A percentile compares a stretch with the other conserved stretches of the same genome.
Evolutionary conservation across 2,797 vertebrate genomes (phyloP).

Genomic region (Buceros bicornis): DNA sequence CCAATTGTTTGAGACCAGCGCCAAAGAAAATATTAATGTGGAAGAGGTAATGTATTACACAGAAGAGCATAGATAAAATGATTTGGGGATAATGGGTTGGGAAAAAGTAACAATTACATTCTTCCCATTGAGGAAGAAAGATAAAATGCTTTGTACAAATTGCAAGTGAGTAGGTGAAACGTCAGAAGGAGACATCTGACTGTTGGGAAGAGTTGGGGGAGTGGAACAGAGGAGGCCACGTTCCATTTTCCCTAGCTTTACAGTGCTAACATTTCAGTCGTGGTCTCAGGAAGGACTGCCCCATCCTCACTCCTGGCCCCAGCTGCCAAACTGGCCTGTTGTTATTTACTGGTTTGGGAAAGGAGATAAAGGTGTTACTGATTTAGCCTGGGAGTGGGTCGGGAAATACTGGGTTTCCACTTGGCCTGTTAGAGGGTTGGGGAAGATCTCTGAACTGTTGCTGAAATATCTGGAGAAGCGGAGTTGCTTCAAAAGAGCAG

Average conservation of each 20-base stretch:
- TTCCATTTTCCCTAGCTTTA: not conserved
- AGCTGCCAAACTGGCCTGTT: not conserved
- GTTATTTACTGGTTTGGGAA: not conserved
- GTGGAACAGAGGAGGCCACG: rapidly evolving
- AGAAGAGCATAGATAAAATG: not conserved
- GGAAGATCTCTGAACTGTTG: not conserved
- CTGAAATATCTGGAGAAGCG: not conserved
- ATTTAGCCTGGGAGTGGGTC: not conserved
- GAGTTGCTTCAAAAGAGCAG: not conserved
- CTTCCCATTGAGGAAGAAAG: not conserved
- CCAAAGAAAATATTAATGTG: slow-evolving; percentile 98
- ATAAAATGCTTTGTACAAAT: not conserved
- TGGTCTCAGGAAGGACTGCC: not conserved
- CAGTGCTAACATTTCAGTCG: rapidly evolving
- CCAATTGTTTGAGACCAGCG: slow-evolving; percentile 97
- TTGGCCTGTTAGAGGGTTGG: rapidly evolving
- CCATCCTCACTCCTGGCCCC: not conserved
- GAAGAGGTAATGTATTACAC: slow-evolving; percentile 87
- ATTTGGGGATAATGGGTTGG: not conserved
- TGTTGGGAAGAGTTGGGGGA: not conserved
- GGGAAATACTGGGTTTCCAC: not conserved
- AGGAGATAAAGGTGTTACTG: not conserved
- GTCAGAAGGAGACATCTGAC: not conserved
- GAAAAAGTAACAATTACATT: not conserved
- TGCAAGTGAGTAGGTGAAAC: not conserved